A percentile compares a stretch with the other conserved stretches of the same genome.
Evolutionary conservation across 1,140 invertebrate species (phyloP).

Genomic region (Zaprionus inermis): DNA sequence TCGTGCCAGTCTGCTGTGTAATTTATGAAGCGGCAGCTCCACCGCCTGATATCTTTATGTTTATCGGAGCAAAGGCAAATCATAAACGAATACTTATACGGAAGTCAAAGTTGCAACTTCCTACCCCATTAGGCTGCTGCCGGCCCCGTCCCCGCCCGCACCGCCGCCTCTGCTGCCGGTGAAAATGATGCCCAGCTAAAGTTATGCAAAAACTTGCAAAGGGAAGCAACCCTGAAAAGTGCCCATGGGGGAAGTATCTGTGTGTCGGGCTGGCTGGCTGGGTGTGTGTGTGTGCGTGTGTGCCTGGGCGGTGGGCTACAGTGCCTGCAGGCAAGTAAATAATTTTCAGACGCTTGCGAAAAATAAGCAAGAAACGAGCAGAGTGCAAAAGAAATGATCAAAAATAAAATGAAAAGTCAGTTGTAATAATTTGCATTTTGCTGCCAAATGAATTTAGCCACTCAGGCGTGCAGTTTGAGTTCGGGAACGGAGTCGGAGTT

Average conservation of each 20-base stretch:
- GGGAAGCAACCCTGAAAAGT: constrained; percentile 39
- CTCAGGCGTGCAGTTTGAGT: constrained; percentile 44
- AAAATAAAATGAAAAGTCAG: constrained; percentile 71
- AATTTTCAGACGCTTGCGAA: constrained; percentile 58
- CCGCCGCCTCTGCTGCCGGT: background rate
- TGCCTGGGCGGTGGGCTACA: constrained; percentile 29
- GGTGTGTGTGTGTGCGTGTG: background rate
- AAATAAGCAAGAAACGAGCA: constrained; percentile 20
- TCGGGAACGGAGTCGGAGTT: background rate
- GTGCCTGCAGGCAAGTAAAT: constrained; percentile 68
- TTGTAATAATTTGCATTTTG: constrained; percentile 82
- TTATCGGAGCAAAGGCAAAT: constrained; percentile 65
- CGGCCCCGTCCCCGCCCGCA: background rate
- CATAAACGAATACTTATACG: constrained; percentile 69
- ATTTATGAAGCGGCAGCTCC: constrained; percentile 54
- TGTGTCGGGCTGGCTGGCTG: too few species aligned
- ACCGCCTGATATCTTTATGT: constrained; percentile 59
- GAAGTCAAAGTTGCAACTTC: constrained; percentile 54
- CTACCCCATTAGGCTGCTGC: constrained; percentile 10
- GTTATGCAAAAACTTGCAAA: constrained; percentile 57
- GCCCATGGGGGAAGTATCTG: background rate
- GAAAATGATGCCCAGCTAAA: constrained; percentile 53
- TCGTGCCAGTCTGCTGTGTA: constrained; percentile 35
- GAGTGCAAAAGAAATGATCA: constrained; percentile 30
- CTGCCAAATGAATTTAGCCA: constrained; percentile 81